These are phyloP conservation scores for Phrynocephalus forsythii DNA, from an alignment of 2,797 vertebrate genomes.

Conservation along the genomic window DNA sequence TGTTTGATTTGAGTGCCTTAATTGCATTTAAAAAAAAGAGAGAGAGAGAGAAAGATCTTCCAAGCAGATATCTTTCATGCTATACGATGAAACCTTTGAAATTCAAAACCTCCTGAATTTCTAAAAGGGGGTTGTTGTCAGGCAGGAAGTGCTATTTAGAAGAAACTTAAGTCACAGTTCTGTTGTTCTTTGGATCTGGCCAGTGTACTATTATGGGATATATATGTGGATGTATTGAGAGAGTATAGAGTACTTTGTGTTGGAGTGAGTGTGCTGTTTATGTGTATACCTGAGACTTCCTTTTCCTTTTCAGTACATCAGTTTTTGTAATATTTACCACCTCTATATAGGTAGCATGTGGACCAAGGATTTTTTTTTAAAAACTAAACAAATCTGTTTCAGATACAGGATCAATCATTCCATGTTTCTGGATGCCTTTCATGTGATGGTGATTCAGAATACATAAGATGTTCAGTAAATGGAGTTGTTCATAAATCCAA, in stretches of 20 bases:
- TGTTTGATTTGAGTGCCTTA: background rate
- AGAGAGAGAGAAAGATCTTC: background rate
- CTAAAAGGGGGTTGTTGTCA: too few species aligned
- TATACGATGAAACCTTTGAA: background rate
- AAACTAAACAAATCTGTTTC: constrained; percentile 46
- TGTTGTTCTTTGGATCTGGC: background rate
- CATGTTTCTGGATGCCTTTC: constrained; percentile 84
- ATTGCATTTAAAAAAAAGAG: background rate
- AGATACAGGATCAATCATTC: constrained; percentile 85
- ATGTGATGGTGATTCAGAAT: constrained; percentile 78
- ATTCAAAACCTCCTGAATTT: too few species aligned
- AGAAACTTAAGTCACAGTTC: background rate
- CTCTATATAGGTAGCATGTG: background rate
- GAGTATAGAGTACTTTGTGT: background rate
- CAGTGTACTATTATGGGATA: background rate
- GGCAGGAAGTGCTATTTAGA: background rate
- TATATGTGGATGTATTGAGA: background rate
- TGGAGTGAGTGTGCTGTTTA: background rate
- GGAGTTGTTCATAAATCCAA: constrained; percentile 86
- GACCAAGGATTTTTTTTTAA: background rate
- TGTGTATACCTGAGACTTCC: background rate
- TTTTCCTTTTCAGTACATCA: background rate
- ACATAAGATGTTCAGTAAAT: constrained; percentile 87
- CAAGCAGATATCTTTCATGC: background rate
- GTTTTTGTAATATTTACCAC: background rate